These are phyloP conservation scores for Ophiodon elongatus DNA, from an alignment of 2,113 vertebrate genomes.

Conservation along the genomic window DNA sequence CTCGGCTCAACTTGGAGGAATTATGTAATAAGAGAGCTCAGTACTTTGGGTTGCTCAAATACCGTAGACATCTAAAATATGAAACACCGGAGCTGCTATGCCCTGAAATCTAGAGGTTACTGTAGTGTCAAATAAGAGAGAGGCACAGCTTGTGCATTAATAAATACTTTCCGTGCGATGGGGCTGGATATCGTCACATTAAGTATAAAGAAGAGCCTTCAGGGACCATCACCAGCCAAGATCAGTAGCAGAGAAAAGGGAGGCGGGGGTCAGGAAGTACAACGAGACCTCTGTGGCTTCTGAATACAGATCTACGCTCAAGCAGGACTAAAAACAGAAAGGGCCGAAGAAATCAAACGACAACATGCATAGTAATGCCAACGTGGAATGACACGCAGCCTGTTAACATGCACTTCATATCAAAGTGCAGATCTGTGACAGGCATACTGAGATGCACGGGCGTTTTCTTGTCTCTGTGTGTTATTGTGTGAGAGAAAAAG, in stretches of 20 bases:
- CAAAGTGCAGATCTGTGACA: constrained; percentile 58
- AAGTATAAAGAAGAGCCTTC: constrained; percentile 25
- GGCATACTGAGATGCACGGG: constrained; percentile 33
- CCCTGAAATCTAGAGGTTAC: not conserved
- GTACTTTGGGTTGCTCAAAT: constrained; percentile 5
- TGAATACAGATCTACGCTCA: constrained; percentile 52
- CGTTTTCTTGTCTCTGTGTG: constrained; percentile 34
- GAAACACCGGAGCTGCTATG: not conserved
- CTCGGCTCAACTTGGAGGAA: constrained; percentile 34
- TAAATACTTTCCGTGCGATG: not conserved
- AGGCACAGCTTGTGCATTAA: not conserved
- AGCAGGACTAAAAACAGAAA: constrained; percentile 70
- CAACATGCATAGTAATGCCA: constrained; percentile 80
- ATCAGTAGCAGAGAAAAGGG: constrained; percentile 42
- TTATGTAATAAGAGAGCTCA: constrained; percentile 45
- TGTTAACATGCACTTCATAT: constrained; percentile 74
- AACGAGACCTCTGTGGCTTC: constrained; percentile 60
- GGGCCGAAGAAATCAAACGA: constrained; percentile 60
- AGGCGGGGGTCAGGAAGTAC: constrained; percentile 40
- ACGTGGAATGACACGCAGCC: constrained; percentile 66
- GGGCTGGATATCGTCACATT: constrained; percentile 21
- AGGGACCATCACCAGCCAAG: constrained; percentile 34
- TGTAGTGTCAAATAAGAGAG: not conserved
- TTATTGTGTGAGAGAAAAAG: constrained; percentile 34
- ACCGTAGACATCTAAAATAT: constrained; percentile 32